Evolutionary conservation across 2,888 invertebrate species (phyloP), one percentile per base, ranked within the genome.

Genomic region (Periphyllus acericola): DNA sequence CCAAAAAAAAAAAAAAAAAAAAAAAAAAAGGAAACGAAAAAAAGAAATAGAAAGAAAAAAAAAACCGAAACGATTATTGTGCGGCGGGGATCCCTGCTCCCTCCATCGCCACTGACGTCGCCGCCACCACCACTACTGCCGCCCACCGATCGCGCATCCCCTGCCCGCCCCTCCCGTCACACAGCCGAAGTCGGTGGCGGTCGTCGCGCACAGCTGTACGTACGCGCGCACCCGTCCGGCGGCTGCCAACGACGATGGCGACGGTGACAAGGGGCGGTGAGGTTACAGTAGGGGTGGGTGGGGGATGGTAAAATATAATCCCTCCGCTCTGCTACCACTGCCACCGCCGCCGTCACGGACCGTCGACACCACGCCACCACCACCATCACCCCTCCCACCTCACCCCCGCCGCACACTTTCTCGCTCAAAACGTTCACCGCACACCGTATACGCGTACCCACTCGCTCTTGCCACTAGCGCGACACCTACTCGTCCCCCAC

Each of bases 51-150:
- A 46, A 68, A 66, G 74, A 76, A 85, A 68, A 52, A 85, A 76
- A 80, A 36, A n/a, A 72, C 66, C n/a, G 34, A 86, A 86, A 79
- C 79, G 79, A 79, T 86, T 79, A 85, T 78, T 78, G 76, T 84
- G 76, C 76, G 84, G 84, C 85, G 85, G 78, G 85, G 71, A 79
- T 78, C 85, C 46, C 76, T 52, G 32, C 19, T 76, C 36, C 32
- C 68, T 71, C 74, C 66, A 11, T 21, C 60, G 19, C 75, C 34
- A n/a, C 34, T 9, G 21, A 34, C 72, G 55, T n/a, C 52, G 68
- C 66, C 60, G n/a, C n/a, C 55, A 40, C n/a, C n/a, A n/a, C n/a
- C n/a, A n/a, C 83, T 9, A 29, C 72, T 19, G 25, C 55, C 72
- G 55, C 34, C 52, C 52, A 32, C 72, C 52, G 29, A 46, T 46